A percentile compares a stretch with the other conserved stretches of the same genome.
Evolutionary conservation across 2,888 invertebrate species (phyloP).

Genomic region (Tachina lurida): DNA sequence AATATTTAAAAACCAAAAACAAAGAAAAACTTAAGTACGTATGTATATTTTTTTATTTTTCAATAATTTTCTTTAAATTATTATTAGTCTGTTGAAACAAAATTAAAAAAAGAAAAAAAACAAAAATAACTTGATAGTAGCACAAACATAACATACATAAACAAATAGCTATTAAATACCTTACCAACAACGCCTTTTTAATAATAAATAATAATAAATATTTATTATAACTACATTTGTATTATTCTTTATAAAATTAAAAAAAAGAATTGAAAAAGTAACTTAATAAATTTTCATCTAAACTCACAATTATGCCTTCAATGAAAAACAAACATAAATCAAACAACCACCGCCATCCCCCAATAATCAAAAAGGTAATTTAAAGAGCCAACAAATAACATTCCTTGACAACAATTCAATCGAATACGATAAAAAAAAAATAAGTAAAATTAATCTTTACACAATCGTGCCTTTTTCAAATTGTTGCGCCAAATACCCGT

Average conservation of each 20-base stretch:
- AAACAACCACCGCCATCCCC: slow-evolving; percentile 4
- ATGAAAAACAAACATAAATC: slow-evolving; percentile 37
- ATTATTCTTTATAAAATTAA: slow-evolving; percentile 40
- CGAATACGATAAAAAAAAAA: slow-evolving; percentile 40
- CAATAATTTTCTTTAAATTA: slow-evolving; percentile 22
- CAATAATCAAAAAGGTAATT: slow-evolving; percentile 22
- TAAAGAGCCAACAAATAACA: slow-evolving; percentile 30
- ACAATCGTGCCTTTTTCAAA: slow-evolving; percentile 73
- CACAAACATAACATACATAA: slow-evolving; percentile 16
- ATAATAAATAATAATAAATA: slow-evolving; percentile 39
- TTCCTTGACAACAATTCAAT: slow-evolving; percentile 17
- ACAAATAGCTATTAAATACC: slow-evolving; percentile 49
- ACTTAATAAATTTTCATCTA: slow-evolving; percentile 25
- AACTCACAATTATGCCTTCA: slow-evolving; percentile 69
- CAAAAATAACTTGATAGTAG: slow-evolving; percentile 32
- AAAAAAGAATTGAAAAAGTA: slow-evolving; percentile 14
- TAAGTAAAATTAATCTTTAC: slow-evolving; percentile 58
- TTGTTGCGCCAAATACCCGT: slow-evolving; percentile 69
- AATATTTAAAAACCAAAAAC: slow-evolving; percentile 61
- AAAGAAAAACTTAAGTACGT: slow-evolving; percentile 37
- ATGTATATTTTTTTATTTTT: slow-evolving; percentile 50
- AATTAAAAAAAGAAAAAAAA: too few relatives aligned
- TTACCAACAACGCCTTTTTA: slow-evolving; percentile 60
- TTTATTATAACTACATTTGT: slow-evolving; percentile 22
- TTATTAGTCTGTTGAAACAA: slow-evolving; percentile 24